Percentiles rank a stretch among this genome's conserved stretches.
These are phyloP conservation scores for Trematomus bernacchii DNA, from an alignment of 2,797 vertebrate genomes.

Conservation along the genomic window DNA sequence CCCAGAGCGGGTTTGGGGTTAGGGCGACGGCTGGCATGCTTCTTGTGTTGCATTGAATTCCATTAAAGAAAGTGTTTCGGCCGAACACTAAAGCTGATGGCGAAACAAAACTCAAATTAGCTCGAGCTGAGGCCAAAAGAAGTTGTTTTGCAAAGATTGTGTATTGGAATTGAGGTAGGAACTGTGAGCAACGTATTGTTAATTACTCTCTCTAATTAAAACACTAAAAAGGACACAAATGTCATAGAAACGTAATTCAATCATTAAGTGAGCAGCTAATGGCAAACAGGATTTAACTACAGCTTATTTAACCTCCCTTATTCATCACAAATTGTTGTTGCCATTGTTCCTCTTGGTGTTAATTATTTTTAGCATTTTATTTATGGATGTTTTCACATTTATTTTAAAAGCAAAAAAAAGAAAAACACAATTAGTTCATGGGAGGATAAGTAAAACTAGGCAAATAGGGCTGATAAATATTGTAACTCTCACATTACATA, in stretches of 20 bases:
- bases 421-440: too few species aligned
- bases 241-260: conserved; percentile 1
- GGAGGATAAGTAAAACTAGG: too few species aligned
- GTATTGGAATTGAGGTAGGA: conserved; percentile 5
- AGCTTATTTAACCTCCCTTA: not conserved
- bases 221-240: not conserved
- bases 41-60: conserved; percentile 45
- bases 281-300: conserved; percentile 1
- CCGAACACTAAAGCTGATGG: conserved; percentile 20
- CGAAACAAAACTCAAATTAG: conserved; percentile 27
- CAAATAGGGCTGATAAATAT: too few species aligned
- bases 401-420: too few species aligned
- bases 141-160: conserved; percentile 16
- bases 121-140: conserved; percentile 1
- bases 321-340: not conserved
- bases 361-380: not conserved
- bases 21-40: conserved; percentile 48
- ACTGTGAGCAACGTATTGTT: conserved; percentile 9
- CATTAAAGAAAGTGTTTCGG: conserved; percentile 45
- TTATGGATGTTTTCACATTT: too few species aligned
- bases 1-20: conserved; percentile 38
- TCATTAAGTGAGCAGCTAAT: conserved; percentile 17
- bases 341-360: not conserved
- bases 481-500: too few species aligned
- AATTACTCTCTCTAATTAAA: conserved; percentile 38